phyloP scores from a whole-genome alignment of 2,797 vertebrate species.

The Sebastes oblongus region DNA sequence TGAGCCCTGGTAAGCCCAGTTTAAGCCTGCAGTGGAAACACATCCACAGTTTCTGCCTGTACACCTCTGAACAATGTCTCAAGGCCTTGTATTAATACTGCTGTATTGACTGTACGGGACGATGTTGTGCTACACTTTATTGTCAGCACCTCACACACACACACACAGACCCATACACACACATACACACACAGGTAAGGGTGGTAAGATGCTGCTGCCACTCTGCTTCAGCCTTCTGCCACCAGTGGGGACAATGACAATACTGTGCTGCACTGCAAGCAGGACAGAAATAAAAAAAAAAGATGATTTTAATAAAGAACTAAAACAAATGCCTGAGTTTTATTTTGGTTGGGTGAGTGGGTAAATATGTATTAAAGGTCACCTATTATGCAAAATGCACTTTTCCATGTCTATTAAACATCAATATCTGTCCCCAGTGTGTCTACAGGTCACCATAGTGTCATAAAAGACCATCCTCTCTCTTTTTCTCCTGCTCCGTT shows the following conservation, averaged over 20 bases:
- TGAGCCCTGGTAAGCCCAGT: slow-evolving; percentile 40
- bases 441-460: no score
- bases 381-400: no score
- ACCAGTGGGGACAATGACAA: slow-evolving; percentile 73
- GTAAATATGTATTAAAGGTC: neutral
- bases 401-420: no score
- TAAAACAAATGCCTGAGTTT: slow-evolving; percentile 34
- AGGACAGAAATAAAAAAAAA: slow-evolving; percentile 77
- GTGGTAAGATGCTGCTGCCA: slow-evolving; percentile 49
- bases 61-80: slow-evolving; percentile 66
- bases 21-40: slow-evolving; percentile 60
- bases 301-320: slow-evolving; percentile 84
- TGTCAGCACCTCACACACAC: slow-evolving; percentile 49
- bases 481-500: no score
- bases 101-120: slow-evolving; percentile 65
- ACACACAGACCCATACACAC: neutral
- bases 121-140: slow-evolving; percentile 60
- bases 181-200: slow-evolving; percentile 25
- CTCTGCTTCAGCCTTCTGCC: slow-evolving; percentile 50
- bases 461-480: no score
- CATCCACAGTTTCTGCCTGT: slow-evolving; percentile 56
- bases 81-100: slow-evolving; percentile 74
- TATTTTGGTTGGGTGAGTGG: neutral
- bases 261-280: slow-evolving; percentile 79
- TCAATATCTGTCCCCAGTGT: no score